phyloP scores from a whole-genome alignment of 1,140 invertebrate species.

The Drosophila navojoa region DNA sequence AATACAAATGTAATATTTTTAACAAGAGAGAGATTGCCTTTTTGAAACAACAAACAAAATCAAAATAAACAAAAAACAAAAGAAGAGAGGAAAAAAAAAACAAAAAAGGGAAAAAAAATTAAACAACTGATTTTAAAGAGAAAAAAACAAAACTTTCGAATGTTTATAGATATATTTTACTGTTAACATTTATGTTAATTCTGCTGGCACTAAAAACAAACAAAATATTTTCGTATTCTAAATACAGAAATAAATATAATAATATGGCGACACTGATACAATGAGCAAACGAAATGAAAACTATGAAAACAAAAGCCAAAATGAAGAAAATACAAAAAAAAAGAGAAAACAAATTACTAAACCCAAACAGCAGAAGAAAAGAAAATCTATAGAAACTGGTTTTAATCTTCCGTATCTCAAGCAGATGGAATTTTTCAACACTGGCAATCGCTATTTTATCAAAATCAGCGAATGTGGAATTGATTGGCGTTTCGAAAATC shows the following conservation, averaged over 20 bases:
- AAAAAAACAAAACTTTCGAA: conserved; percentile 24
- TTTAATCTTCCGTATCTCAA: conserved; percentile 38
- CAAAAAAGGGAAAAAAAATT: neutral
- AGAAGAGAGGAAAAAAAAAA: neutral
- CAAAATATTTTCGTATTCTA: conserved; percentile 10
- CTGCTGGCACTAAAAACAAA: conserved; percentile 20
- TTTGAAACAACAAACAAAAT: conserved; percentile 25
- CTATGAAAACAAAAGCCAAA: conserved; percentile 1
- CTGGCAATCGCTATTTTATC: conserved; percentile 48
- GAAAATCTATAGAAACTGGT: conserved; percentile 31
- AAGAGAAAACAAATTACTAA: neutral
- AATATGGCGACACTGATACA: conserved; percentile 31
- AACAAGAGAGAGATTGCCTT: conserved; percentile 40
- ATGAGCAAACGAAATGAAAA: conserved; percentile 12
- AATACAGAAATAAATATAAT: conserved; percentile 6
- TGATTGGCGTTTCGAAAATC: conserved; percentile 46
- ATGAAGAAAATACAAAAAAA: too few species aligned
- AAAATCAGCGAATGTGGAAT: conserved; percentile 45
- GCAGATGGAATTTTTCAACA: conserved; percentile 39
- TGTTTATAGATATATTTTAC: conserved; percentile 25
- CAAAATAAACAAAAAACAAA: conserved; percentile 6
- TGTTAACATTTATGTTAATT: conserved; percentile 28
- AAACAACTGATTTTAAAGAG: conserved; percentile 28
- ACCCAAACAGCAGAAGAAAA: conserved; percentile 5
- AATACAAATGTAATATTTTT: conserved; percentile 29